Percentiles rank a stretch among this genome's conserved stretches.
Evolutionary conservation across 92 coral and sea anemone species (phyloP).

Genomic region (Umimayanthus chanpuru): DNA sequence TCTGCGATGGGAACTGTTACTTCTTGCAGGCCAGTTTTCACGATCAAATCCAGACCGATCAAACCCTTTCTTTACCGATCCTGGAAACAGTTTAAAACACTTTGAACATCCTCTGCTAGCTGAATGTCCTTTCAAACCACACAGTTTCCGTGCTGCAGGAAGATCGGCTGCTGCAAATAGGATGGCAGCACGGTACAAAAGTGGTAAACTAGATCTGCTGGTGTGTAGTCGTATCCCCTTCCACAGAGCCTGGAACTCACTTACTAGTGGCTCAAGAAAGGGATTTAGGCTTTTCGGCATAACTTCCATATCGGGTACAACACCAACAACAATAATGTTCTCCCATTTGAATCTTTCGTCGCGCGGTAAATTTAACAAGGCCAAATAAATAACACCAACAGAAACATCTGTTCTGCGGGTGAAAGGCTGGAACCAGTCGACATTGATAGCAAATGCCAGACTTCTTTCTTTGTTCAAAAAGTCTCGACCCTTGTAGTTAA

Average conservation of each 20-base stretch:
- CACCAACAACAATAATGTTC: slow-evolving; percentile 39
- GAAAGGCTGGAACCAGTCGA: slow-evolving; percentile 43
- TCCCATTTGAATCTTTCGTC: slow-evolving; percentile 47
- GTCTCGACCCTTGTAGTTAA: slow-evolving; percentile 11
- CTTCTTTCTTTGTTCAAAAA: slow-evolving; percentile 22
- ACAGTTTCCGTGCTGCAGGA: slow-evolving; percentile 51
- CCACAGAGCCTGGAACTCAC: slow-evolving; percentile 38
- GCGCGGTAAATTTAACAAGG: slow-evolving; percentile 28
- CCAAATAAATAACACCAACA: slow-evolving; percentile 41
- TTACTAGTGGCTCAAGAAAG: slow-evolving; percentile 34
- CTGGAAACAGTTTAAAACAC: no score
- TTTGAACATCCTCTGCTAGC: slow-evolving; percentile 41
- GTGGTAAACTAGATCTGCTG: slow-evolving; percentile 15
- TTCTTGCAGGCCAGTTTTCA: slow-evolving; percentile 38
- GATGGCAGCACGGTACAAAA: slow-evolving; percentile 26
- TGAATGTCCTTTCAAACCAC: slow-evolving; percentile 50
- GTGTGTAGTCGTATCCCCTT: slow-evolving; percentile 28
- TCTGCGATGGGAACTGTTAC: slow-evolving; percentile 31
- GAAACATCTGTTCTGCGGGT: slow-evolving; percentile 18
- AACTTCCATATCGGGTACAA: slow-evolving; percentile 20
- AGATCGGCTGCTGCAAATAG: neutral
- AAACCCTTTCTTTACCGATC: slow-evolving; percentile 32
- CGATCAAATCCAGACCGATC: slow-evolving; percentile 65
- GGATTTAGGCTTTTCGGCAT: slow-evolving; percentile 31
- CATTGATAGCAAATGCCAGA: slow-evolving; percentile 31